Conservation (phyloP, 2,888 invertebrate species). For the Tolmerus cingulatus region DNA sequence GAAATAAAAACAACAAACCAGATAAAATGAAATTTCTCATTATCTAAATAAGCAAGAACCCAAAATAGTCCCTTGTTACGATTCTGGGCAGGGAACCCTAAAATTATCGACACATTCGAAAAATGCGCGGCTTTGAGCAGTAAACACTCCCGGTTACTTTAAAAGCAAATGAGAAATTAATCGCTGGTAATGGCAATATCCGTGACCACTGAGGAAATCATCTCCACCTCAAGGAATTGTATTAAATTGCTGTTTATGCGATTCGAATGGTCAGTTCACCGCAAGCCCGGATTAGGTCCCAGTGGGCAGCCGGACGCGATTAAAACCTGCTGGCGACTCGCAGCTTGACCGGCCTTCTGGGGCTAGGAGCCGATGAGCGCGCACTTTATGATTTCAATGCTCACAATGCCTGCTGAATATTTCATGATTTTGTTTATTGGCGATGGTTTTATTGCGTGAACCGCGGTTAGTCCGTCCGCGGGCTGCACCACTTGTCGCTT, state of each 20-base stretch:
- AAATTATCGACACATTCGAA: neutral
- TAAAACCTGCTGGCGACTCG: slow-evolving; percentile 5
- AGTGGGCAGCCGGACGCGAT: slow-evolving; percentile 13
- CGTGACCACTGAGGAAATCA: neutral
- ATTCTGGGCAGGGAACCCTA: neutral
- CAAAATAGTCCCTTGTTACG: neutral
- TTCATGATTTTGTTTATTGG: neutral
- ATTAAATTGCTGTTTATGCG: slow-evolving; percentile 20
- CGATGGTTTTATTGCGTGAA: neutral
- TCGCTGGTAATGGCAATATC: neutral
- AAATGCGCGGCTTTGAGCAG: neutral
- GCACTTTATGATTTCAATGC: neutral
- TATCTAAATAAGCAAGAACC: neutral
- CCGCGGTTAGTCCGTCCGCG: neutral
- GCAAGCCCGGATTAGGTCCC: neutral
- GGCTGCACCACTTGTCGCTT: neutral
- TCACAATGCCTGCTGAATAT: neutral
- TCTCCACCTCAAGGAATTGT: neutral
- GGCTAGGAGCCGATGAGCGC: neutral
- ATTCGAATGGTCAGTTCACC: slow-evolving; percentile 24
- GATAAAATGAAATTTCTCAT: too few species aligned
- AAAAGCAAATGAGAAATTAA: neutral
- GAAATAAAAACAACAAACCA: too few species aligned
- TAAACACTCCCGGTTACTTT: neutral
- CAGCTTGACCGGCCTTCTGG: neutral